Evolutionary conservation across 2,888 invertebrate species (phyloP).

Genomic region (Leptodirus hochenwartii): DNA sequence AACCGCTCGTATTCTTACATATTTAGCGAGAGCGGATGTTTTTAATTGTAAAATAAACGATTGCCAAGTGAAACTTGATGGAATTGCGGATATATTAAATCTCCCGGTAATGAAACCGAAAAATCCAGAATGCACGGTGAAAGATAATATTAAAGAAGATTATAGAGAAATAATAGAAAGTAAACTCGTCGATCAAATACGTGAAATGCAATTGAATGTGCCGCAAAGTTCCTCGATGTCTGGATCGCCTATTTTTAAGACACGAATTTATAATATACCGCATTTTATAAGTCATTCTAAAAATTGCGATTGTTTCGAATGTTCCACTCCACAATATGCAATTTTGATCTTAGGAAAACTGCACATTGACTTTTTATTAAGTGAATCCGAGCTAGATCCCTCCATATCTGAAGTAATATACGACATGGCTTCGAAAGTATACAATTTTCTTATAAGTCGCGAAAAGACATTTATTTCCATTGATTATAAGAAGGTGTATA

Average conservation of each 20-base stretch:
- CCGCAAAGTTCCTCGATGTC: background rate
- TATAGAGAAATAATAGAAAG: background rate
- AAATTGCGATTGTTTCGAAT: slow-evolving; percentile 5
- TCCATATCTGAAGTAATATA: no score
- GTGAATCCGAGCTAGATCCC: background rate
- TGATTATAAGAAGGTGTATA: no score
- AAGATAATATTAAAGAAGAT: background rate
- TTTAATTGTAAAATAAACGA: slow-evolving; percentile 17
- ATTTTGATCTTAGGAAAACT: slow-evolving; percentile 6
- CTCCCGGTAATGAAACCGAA: slow-evolving; percentile 10
- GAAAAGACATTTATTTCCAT: no score
- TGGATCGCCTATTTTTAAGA: slow-evolving; percentile 2
- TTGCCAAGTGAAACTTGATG: slow-evolving; percentile 18
- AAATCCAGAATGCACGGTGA: no score
- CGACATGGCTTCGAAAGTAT: no score
- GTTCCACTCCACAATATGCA: slow-evolving; percentile 3
- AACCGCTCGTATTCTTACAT: slow-evolving; percentile 16
- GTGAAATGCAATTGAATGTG: background rate
- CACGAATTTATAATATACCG: background rate
- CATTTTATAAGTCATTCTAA: slow-evolving; percentile 2
- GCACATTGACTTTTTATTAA: slow-evolving; percentile 5
- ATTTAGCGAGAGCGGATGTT: slow-evolving; percentile 20
- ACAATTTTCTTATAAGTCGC: no score
- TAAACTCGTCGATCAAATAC: background rate
- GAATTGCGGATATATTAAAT: slow-evolving; percentile 17